Conservation (phyloP, 2,888 invertebrate genomes). For the Campopleginae sp. region DNA sequence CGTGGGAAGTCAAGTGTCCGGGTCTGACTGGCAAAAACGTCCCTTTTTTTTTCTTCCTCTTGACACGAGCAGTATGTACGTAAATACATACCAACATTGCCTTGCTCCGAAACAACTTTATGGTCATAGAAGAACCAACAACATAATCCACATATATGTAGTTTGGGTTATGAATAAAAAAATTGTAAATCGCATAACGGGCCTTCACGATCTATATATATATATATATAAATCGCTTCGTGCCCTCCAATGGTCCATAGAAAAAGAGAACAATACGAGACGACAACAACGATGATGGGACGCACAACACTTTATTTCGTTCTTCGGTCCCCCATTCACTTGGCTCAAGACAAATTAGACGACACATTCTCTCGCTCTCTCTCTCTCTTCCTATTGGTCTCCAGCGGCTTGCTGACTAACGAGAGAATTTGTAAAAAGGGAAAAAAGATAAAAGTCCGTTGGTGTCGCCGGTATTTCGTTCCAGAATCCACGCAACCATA, state of each 20-base stretch:
- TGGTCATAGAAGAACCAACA: slow-evolving; percentile 19
- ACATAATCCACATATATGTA: neutral
- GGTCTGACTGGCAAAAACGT: slow-evolving; percentile 51
- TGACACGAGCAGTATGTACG: slow-evolving; percentile 11
- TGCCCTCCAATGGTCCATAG: slow-evolving; percentile 36
- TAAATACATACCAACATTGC: slow-evolving; percentile 7
- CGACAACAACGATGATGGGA: neutral
- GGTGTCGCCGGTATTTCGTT: neutral
- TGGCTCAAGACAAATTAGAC: slow-evolving; percentile 47
- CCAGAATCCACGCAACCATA: neutral
- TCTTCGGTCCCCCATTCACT: slow-evolving; percentile 15
- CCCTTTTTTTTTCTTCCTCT: slow-evolving; percentile 25
- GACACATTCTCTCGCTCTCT: slow-evolving; percentile 18
- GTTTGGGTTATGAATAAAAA: neutral
- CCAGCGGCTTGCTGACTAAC: slow-evolving; percentile 25
- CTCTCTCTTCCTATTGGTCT: neutral
- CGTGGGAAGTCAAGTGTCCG: slow-evolving; percentile 59
- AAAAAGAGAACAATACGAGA: slow-evolving; percentile 45
- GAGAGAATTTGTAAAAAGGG: slow-evolving; percentile 45
- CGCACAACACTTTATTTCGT: neutral
- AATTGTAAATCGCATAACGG: slow-evolving; percentile 36
- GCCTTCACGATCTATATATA: neutral
- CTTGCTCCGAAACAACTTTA: slow-evolving; percentile 26
- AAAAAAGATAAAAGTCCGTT: neutral
- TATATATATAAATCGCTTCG: neutral